These are phyloP conservation scores for Leptopilina clavipes DNA, from an alignment of 1,140 invertebrate genomes.

Conservation along the genomic window DNA sequence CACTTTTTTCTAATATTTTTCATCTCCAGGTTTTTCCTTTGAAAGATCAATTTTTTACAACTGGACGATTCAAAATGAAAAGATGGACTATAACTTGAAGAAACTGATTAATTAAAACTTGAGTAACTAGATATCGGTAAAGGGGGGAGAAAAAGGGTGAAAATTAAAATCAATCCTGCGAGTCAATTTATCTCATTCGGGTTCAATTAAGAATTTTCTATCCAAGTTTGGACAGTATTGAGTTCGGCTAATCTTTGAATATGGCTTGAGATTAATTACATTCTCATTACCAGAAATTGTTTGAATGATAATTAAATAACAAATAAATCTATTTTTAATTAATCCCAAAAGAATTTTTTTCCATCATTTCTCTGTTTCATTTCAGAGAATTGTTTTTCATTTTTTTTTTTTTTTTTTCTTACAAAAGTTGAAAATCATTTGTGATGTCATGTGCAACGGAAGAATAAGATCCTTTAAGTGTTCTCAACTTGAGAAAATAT, in stretches of 20 bases:
- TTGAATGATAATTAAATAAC: too few relatives aligned
- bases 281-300: not conserved
- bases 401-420: not conserved
- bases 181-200: slow-evolving; percentile 12
- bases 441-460: too few relatives aligned
- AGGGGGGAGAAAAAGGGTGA: not conserved
- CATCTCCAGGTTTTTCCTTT: slow-evolving; percentile 48
- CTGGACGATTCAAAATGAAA: slow-evolving; percentile 1
- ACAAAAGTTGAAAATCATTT: too few relatives aligned
- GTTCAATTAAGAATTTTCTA: not conserved
- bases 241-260: not conserved
- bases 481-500: not conserved
- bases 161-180: not conserved
- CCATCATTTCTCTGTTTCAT: not conserved
- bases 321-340: not conserved
- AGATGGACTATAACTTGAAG: not conserved
- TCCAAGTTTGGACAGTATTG: not conserved
- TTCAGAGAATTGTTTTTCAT: not conserved
- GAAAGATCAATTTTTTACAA: slow-evolving; percentile 53
- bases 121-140: not conserved
- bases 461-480: too few relatives aligned
- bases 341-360: too few relatives aligned
- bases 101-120: slow-evolving; percentile 20
- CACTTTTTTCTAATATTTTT: slow-evolving; percentile 34
- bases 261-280: not conserved